Base-by-base conservation (phyloP, 2,888 invertebrate genomes). In the Agrotis segetum region DNA sequence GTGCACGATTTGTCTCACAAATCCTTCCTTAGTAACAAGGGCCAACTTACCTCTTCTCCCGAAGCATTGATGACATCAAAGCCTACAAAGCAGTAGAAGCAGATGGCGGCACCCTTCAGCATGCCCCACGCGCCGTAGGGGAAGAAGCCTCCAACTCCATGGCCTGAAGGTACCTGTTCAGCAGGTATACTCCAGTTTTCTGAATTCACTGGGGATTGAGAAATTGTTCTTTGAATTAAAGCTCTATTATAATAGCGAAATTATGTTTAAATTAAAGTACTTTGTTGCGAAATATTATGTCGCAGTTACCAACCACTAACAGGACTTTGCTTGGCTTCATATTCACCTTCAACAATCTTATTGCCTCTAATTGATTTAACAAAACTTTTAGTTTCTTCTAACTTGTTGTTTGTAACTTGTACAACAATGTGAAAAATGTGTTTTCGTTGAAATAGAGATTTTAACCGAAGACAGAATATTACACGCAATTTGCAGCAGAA, bases 41-140 rank as follows among this genome's bases (percentile, higher is more conserved):
- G 9, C 3, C 19, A 1, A 66, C 77, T 77, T 24, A 98, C 99
- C 96, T 99, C 99, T 93, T 99, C 99, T 0, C 98, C 98, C 0
- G 98, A 97, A 0, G 98, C 97, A 16, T 98, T 98, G 49, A 98
- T 98, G 76, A 97, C 97, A 90, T 99, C 99, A 90, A 99, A 99
- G 0, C 99, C 99, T 9, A 99, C 98, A 90, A 99, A 99, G 3
- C 98, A 99, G 90, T 98, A 99, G 92, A 98, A 98, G 88, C 98
- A 98, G 67, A 98, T 97, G 0, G 98, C 98, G 0, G 98, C 97
- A 0, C 98, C 99, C 17, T 97, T 96, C 91, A 99, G 96, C 2
- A 98, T 97, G 0, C 99, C 99, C 63, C 97, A 96, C 74, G 98
- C 95, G 0, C 99, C 99, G 91, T 97, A 99, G 0, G 99, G 99